A percentile compares a stretch with the other conserved stretches of the same genome.
Evolutionary conservation across 1,140 invertebrate genomes (phyloP).

Genomic region (Meloidogyne floridensis): DNA sequence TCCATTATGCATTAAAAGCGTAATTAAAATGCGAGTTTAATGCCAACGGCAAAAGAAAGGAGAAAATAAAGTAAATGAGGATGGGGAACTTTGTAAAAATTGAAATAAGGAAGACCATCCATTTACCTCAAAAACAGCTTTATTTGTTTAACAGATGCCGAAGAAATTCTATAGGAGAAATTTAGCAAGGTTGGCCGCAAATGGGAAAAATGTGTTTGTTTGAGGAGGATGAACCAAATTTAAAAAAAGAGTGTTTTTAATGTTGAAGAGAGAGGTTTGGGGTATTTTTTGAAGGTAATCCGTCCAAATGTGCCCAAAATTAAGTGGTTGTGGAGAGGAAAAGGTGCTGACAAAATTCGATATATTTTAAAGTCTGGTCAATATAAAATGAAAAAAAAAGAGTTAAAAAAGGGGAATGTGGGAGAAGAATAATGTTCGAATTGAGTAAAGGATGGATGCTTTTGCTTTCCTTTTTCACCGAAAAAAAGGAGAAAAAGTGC

Average conservation of each 20-base stretch:
- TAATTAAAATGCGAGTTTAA: too few relatives aligned
- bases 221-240: not conserved
- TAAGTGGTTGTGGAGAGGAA: not conserved
- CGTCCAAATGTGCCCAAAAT: too few relatives aligned
- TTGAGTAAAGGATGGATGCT: not conserved
- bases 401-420: not conserved
- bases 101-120: too few relatives aligned
- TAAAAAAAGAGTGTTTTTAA: not conserved
- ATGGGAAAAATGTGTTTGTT: not conserved
- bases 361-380: not conserved
- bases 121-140: not conserved
- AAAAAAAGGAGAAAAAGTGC: not conserved
- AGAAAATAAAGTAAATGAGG: too few relatives aligned
- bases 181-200: not conserved
- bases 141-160: not conserved
- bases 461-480: too few relatives aligned
- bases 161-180: not conserved
- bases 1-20: too few relatives aligned
- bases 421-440: not conserved
- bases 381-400: not conserved
- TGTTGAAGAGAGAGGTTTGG: not conserved
- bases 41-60: too few relatives aligned
- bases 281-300: not conserved
- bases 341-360: not conserved
- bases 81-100: too few relatives aligned